These are phyloP conservation scores for Eolophus roseicapilla DNA, from an alignment of 2,113 vertebrate genomes.

Conservation along the genomic window DNA sequence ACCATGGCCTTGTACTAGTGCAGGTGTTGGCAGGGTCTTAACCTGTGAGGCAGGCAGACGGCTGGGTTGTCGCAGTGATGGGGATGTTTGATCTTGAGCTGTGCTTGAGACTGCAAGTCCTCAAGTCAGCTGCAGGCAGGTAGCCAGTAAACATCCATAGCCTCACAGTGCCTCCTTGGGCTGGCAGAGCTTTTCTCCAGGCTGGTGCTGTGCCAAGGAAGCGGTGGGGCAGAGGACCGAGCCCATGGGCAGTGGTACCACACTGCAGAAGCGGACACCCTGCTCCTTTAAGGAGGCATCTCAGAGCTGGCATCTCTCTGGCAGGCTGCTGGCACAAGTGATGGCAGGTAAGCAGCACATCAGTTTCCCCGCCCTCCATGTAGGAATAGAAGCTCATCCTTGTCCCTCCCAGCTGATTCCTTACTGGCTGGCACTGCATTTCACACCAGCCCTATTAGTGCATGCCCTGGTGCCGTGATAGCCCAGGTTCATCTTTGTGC, in stretches of 20 bases:
- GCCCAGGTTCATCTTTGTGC: neutral
- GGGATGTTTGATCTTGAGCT: accelerated
- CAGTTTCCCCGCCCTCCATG: accelerated
- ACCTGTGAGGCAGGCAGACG: neutral
- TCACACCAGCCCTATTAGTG: neutral
- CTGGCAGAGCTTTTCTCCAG: neutral
- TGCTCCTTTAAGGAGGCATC: accelerated
- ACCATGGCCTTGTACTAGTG: neutral
- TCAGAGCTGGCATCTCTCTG: neutral
- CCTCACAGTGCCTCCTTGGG: neutral
- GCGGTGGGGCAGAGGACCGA: accelerated
- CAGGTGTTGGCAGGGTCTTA: neutral
- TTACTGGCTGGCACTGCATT: neutral
- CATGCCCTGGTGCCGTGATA: neutral
- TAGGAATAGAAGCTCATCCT: neutral
- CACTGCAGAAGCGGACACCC: accelerated
- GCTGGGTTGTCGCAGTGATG: accelerated
- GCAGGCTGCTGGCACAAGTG: neutral
- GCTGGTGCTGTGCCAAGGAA: neutral
- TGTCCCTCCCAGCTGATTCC: neutral
- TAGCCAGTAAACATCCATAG: accelerated
- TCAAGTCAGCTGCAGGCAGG: neutral
- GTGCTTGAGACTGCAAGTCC: neutral
- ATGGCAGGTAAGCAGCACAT: neutral
- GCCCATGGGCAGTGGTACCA: neutral